Evolutionary conservation across 2,113 vertebrate genomes (phyloP).

Genomic region (Xiphophorus maculatus): DNA sequence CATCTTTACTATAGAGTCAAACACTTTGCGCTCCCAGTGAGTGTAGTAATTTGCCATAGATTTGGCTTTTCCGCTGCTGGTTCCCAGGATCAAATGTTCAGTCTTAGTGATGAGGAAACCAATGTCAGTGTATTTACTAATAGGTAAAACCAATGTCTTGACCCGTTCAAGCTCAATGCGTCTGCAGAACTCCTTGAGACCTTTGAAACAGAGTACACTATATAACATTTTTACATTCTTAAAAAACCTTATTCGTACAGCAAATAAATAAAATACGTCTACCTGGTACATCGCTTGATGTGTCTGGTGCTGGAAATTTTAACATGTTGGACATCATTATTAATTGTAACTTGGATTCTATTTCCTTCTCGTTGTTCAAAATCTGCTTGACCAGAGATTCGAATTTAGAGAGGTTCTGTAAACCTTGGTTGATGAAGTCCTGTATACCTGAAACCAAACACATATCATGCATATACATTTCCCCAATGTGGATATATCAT

Average conservation of each 20-base stretch:
- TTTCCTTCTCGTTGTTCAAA: constrained; percentile 84
- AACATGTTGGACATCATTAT: constrained; percentile 87
- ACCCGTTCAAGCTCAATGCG: constrained; percentile 80
- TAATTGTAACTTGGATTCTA: constrained; percentile 79
- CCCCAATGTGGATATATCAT: background rate
- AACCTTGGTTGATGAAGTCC: constrained; percentile 82
- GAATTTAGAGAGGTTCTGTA: constrained; percentile 83
- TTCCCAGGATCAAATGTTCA: constrained; percentile 84
- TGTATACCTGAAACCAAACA: constrained; percentile 80
- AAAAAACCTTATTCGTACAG: background rate
- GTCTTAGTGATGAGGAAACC: constrained; percentile 86
- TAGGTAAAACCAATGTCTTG: constrained; percentile 82
- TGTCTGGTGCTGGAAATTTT: constrained; percentile 78
- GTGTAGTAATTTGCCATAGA: constrained; percentile 86
- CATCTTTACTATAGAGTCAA: constrained; percentile 84
- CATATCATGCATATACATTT: background rate
- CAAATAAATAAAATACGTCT: constrained; percentile 25
- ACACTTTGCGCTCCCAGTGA: constrained; percentile 88
- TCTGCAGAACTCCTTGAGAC: constrained; percentile 89
- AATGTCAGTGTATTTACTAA: constrained; percentile 85
- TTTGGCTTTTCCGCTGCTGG: constrained; percentile 84
- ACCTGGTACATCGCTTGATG: constrained; percentile 82
- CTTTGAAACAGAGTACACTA: constrained; percentile 66
- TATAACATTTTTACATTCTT: background rate
- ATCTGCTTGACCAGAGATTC: constrained; percentile 87